phyloP scores from a whole-genome alignment of 1,140 invertebrate genomes.

The Samia ricini region DNA sequence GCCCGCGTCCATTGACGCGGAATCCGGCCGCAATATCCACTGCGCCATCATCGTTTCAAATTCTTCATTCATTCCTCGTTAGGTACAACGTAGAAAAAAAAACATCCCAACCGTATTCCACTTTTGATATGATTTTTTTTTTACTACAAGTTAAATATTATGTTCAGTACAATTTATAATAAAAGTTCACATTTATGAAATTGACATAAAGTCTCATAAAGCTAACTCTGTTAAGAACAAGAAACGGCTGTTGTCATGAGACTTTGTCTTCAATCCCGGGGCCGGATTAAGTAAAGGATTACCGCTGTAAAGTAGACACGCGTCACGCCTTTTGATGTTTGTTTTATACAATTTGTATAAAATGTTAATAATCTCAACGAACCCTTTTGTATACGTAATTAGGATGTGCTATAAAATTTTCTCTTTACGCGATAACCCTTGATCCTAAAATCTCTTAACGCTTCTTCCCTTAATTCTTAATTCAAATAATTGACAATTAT shows the following conservation, averaged over 20 bases:
- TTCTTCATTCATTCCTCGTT: too few relatives aligned
- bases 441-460: background rate
- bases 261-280: background rate
- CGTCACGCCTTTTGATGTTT: slow-evolving; percentile 9
- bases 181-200: background rate
- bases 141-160: too few relatives aligned
- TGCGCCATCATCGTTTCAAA: too few relatives aligned
- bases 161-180: background rate
- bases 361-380: background rate
- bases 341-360: slow-evolving; percentile 3
- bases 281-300: slow-evolving; percentile 8
- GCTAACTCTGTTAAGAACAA: slow-evolving; percentile 1
- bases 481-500: background rate
- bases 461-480: background rate
- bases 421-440: background rate
- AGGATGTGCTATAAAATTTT: background rate
- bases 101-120: too few relatives aligned
- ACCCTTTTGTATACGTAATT: background rate
- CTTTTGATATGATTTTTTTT: too few relatives aligned
- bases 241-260: slow-evolving; percentile 6
- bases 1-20: too few relatives aligned
- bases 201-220: background rate
- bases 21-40: too few relatives aligned
- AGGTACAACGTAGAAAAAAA: too few relatives aligned
- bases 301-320: slow-evolving; percentile 4